Conservation (phyloP, 1,140 invertebrate genomes). For the Fopius arisanus region DNA sequence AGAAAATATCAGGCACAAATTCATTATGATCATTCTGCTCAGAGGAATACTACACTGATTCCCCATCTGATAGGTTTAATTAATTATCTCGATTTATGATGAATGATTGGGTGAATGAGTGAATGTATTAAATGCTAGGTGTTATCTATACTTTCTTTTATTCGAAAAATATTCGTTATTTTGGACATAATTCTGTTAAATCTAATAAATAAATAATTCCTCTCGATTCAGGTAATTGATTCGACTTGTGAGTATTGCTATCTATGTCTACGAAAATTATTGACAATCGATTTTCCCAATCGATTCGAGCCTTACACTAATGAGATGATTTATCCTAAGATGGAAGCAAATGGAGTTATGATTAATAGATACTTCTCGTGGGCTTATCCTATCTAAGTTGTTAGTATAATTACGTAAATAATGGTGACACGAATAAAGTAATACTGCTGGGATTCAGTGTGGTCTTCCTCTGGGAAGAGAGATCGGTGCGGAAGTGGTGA, state of each 20-base stretch:
- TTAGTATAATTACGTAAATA: background rate
- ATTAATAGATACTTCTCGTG: background rate
- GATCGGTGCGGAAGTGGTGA: background rate
- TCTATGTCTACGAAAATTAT: background rate
- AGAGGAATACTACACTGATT: background rate
- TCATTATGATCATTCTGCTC: background rate
- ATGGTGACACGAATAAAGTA: background rate
- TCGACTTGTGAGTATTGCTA: background rate
- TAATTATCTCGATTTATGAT: background rate
- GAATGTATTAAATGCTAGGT: background rate
- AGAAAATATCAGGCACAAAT: conserved; percentile 32
- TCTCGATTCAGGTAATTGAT: background rate
- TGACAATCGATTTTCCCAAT: background rate
- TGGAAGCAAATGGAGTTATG: background rate
- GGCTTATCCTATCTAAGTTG: background rate
- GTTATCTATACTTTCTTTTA: background rate
- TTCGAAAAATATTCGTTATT: background rate
- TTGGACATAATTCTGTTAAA: background rate
- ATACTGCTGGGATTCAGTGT: background rate
- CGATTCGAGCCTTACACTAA: background rate
- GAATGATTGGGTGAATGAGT: background rate
- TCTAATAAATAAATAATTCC: background rate
- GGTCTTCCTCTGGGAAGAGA: background rate
- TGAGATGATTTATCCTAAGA: conserved; percentile 14
- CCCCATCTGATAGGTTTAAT: background rate